phyloP scores from a whole-genome alignment of 1,140 invertebrate species.

The Pygmarrhopalites habei region DNA sequence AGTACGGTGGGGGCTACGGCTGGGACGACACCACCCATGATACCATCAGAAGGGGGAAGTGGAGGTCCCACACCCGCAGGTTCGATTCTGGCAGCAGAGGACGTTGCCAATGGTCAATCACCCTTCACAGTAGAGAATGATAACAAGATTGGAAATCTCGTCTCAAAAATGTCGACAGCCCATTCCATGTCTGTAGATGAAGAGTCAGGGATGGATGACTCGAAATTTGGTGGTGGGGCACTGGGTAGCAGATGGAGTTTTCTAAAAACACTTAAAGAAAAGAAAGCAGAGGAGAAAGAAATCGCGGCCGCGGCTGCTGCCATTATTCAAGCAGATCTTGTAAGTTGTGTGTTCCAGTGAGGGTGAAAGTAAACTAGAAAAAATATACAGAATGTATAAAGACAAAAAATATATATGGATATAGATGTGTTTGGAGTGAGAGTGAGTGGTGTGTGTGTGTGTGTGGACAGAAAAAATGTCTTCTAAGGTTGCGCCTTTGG shows the following conservation, averaged over 20 bases:
- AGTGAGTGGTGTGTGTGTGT: not conserved
- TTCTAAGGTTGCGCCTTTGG: no score
- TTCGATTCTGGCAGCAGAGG: no score
- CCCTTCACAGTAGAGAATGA: not conserved
- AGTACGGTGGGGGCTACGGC: not conserved
- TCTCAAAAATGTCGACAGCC: conserved; percentile 17
- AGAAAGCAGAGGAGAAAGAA: conserved; percentile 73
- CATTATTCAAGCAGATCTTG: conserved; percentile 32
- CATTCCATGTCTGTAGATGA: conserved; percentile 34
- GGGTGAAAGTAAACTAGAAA: no score
- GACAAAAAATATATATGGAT: no score
- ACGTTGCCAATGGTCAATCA: not conserved
- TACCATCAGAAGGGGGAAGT: not conserved
- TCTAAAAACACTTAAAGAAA: conserved; percentile 76
- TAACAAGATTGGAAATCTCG: no score
- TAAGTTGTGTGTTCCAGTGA: conserved; percentile 20
- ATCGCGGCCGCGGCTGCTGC: conserved; percentile 34
- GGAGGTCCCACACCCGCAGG: no score
- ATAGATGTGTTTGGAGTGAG: not conserved
- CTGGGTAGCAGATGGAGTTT: conserved; percentile 81
- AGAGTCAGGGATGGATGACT: conserved; percentile 46
- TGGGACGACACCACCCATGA: not conserved
- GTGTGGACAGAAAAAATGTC: not conserved
- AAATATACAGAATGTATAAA: no score
- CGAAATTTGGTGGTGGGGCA: conserved; percentile 39